Evolutionary conservation across 1,140 invertebrate genomes (phyloP).

Genomic region (Drosophila jambulina): DNA sequence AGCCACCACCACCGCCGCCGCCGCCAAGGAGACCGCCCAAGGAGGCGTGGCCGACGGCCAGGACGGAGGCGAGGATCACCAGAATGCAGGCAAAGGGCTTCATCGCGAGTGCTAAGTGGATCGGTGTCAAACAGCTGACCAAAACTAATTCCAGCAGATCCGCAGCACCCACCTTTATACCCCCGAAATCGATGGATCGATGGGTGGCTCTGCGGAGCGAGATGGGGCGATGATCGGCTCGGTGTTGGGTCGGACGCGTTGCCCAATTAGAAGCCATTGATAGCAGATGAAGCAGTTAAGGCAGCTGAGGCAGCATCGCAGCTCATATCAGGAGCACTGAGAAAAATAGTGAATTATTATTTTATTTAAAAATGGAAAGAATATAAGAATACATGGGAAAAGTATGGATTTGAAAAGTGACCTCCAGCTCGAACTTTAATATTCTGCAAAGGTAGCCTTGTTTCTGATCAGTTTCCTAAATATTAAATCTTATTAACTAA

Average conservation of each 20-base stretch:
- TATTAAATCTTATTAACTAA: neutral
- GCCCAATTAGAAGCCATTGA: constrained; percentile 62
- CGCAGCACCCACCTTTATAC: constrained; percentile 62
- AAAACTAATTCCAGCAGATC: constrained; percentile 68
- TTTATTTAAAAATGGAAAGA: neutral
- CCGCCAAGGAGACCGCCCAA: constrained; percentile 67
- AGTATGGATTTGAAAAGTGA: neutral
- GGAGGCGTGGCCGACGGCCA: constrained; percentile 60
- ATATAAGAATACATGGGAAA: neutral
- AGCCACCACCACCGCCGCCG: constrained; percentile 61
- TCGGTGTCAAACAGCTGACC: constrained; percentile 51
- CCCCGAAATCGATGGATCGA: constrained; percentile 36
- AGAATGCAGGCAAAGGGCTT: constrained; percentile 77
- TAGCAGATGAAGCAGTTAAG: constrained; percentile 20
- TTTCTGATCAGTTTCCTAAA: neutral
- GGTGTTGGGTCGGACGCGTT: constrained; percentile 8
- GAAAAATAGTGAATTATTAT: neutral
- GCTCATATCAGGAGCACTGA: neutral
- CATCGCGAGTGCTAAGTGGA: constrained; percentile 46
- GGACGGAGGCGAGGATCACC: constrained; percentile 66
- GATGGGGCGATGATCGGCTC: constrained; percentile 17
- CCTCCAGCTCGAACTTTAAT: neutral
- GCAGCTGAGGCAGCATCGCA: neutral
- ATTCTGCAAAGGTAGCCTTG: neutral
- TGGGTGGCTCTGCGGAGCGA: constrained; percentile 21